These are phyloP conservation scores for Phymatocera aterrima DNA, from an alignment of 2,888 invertebrate species.

Conservation along the genomic window DNA sequence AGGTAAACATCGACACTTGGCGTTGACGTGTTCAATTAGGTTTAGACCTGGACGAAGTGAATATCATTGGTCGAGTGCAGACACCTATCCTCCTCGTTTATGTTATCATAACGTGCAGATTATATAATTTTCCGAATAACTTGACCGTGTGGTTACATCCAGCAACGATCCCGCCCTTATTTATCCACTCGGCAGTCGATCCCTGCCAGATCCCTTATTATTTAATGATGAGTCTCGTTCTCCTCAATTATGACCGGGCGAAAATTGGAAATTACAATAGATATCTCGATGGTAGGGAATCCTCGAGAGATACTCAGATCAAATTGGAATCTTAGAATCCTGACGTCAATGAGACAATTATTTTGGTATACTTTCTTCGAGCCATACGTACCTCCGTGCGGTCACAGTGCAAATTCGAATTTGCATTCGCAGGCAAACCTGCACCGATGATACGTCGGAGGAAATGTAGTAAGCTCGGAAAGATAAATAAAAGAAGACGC, in stretches of 20 bases:
- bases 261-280: neutral
- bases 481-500: too few species aligned
- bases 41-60: too few species aligned
- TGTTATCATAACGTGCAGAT: neutral
- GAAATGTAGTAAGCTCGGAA: neutral
- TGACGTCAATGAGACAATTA: conserved; percentile 24
- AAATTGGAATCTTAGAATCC: conserved; percentile 18
- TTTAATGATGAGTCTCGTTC: neutral
- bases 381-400: neutral
- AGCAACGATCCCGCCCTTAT: neutral
- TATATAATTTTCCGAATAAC: conserved; percentile 18
- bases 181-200: neutral
- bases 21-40: conserved; percentile 33
- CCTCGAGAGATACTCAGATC: conserved; percentile 12
- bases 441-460: neutral
- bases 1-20: conserved; percentile 44
- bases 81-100: neutral
- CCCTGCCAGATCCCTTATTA: neutral
- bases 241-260: neutral
- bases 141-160: neutral
- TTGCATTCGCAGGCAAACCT: neutral
- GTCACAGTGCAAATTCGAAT: neutral
- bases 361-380: neutral
- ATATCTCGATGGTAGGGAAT: neutral
- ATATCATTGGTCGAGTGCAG: neutral